Conservation (phyloP, 2,113 vertebrate species). For the Toxotes chatareus region DNA sequence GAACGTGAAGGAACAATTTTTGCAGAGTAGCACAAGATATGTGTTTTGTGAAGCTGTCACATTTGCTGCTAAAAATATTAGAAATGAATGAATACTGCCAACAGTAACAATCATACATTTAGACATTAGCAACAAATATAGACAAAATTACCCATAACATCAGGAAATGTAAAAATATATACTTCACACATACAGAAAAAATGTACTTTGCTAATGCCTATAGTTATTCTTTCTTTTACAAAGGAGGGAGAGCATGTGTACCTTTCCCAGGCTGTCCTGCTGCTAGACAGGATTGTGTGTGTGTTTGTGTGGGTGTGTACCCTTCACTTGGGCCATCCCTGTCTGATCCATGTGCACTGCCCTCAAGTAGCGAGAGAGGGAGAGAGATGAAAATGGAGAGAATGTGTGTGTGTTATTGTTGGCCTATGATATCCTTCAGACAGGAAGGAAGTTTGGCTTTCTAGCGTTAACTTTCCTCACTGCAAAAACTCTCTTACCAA, state of each 20-base stretch:
- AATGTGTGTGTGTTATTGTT: conserved; percentile 54
- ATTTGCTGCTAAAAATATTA: neutral
- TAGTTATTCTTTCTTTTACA: neutral
- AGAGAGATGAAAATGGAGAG: conserved; percentile 35
- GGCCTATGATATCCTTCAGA: conserved; percentile 63
- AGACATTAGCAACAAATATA: neutral
- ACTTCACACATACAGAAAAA: no score
- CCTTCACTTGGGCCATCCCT: conserved; percentile 18
- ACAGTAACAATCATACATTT: no score
- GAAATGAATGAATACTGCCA: neutral
- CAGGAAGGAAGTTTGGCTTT: conserved; percentile 76
- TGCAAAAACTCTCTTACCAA: conserved; percentile 46
- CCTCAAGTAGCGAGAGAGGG: conserved; percentile 13
- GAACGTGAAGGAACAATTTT: neutral
- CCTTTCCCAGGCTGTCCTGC: conserved; percentile 28
- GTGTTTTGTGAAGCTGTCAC: conserved; percentile 3
- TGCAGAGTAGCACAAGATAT: neutral
- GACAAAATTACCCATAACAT: neutral
- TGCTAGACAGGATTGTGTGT: conserved; percentile 14
- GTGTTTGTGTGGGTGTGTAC: conserved; percentile 18
- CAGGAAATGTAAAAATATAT: neutral
- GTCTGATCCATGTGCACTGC: conserved; percentile 28
- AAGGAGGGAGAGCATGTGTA: conserved; percentile 19
- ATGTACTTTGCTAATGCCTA: neutral
- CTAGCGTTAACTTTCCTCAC: conserved; percentile 55